A percentile compares a stretch with the other conserved stretches of the same genome.
Evolutionary conservation across 1,140 invertebrate genomes (phyloP).

Genomic region (Hyles euphorbiae): DNA sequence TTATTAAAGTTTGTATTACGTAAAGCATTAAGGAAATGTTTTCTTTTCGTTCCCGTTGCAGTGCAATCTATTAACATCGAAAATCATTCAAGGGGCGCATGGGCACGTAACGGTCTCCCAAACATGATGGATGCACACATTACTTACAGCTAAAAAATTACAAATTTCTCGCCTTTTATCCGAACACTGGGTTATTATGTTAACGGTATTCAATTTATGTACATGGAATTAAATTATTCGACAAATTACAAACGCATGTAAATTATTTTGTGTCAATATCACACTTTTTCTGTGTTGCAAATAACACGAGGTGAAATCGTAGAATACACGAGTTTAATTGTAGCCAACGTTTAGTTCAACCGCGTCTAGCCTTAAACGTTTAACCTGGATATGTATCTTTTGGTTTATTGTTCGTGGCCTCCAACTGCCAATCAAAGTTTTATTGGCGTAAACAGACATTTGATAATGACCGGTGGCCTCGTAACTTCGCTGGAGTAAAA

Average conservation of each 20-base stretch:
- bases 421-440: constrained; percentile 12
- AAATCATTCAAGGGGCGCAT: background rate
- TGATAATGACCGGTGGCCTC: constrained; percentile 11
- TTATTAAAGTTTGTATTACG: no score
- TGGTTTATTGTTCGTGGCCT: constrained; percentile 4
- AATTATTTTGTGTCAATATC: constrained; percentile 1
- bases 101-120: constrained; percentile 2
- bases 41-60: no score
- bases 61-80: constrained; percentile 4
- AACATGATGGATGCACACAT: constrained; percentile 2
- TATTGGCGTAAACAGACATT: constrained; percentile 12
- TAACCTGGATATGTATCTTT: constrained; percentile 5
- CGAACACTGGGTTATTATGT: constrained; percentile 35
- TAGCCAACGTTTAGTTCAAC: background rate
- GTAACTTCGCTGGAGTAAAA: background rate
- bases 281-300: background rate
- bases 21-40: no score
- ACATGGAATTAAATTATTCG: constrained; percentile 6
- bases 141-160: constrained; percentile 31
- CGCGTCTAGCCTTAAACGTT: background rate
- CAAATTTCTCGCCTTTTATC: constrained; percentile 47
- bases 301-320: background rate
- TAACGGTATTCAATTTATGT: constrained; percentile 42
- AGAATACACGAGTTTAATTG: background rate
- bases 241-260: constrained; percentile 1